Base-by-base conservation (phyloP, 2,888 invertebrate genomes). In the Alloplasta piceator region DNA sequence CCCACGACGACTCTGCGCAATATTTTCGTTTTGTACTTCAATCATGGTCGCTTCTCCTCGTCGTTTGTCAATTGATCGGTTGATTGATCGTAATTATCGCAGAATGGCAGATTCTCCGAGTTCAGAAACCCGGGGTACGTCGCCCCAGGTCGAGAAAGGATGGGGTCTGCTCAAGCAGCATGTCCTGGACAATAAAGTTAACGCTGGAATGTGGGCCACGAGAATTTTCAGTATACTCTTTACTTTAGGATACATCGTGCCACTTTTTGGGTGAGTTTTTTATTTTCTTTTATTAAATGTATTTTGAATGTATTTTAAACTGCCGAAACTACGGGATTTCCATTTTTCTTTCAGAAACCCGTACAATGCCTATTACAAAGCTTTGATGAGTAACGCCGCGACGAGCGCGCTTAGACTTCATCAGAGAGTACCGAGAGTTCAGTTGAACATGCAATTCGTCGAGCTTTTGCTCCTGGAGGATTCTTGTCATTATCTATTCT, bases 401-500 rank as follows among this genome's bases (percentile, higher is more conserved):
- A 98, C 98, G 4, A 98, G 98, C 87, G 98, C 99, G 0, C 94
- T 99, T 68, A 94, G 99, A 77, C 94, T 99, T 85, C 99, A 99
- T 93, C 99, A 99, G 92, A 94, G 99, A 82, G 93, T 99, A 86
- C 98, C 98, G 16, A 94, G 95, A 83, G 96, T 98, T 87, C 94
- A 96, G 77, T 93, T 99, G 74, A 96, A 95, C 43, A 94, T 97
- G 82, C 96, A 97, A 91, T 99, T 98, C 92, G 93, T 99, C 80
- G 94, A 95, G 6, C 93, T 94, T 67, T 93, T 99, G 85, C 94
- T 98, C 87, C 92, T 96, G 36, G 99, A 99, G 92, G 98, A 98
- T 93, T 98, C 98, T 87, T 98, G 98, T 83, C 99, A 99, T 92
- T 99, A 99, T 91, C 94, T 99, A 84, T 96, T 99, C 93, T 99